A percentile compares a stretch with the other conserved stretches of the same genome.
Conservation (phyloP, 2,797 vertebrate species). For the Gastrophryne carolinensis region DNA sequence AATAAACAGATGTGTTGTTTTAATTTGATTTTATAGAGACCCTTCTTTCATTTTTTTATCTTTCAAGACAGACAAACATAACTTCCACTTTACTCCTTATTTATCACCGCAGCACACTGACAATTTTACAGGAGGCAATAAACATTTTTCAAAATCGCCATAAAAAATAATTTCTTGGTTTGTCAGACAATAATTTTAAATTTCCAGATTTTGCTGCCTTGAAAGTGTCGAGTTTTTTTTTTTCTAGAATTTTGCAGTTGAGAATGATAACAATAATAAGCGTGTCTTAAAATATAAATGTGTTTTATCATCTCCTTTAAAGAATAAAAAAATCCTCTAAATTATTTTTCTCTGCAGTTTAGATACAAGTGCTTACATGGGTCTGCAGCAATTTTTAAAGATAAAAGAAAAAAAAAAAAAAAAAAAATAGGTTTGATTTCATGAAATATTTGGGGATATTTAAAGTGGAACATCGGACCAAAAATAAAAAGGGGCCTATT, state of each 20-base stretch:
- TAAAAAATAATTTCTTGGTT: constrained; percentile 17
- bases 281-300: neutral
- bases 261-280: too few relatives aligned
- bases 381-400: too few relatives aligned
- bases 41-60: neutral
- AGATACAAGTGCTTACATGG: too few relatives aligned
- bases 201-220: neutral
- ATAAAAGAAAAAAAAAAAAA: too few relatives aligned
- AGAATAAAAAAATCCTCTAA: neutral
- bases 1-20: neutral
- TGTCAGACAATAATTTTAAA: constrained; percentile 4
- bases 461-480: too few relatives aligned
- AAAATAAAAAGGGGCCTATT: too few relatives aligned
- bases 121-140: constrained; percentile 34
- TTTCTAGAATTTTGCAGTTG: neutral
- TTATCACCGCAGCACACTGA: constrained; percentile 7
- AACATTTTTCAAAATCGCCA: constrained; percentile 6
- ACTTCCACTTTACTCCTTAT: neutral
- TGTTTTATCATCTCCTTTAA: neutral
- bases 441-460: too few relatives aligned
- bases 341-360: neutral
- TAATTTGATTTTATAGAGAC: neutral
- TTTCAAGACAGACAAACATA: neutral
- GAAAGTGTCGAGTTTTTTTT: neutral
- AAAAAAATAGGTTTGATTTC: too few relatives aligned